phyloP scores from a whole-genome alignment of 1,140 invertebrate species.

The Tyrophagus putrescentiae region DNA sequence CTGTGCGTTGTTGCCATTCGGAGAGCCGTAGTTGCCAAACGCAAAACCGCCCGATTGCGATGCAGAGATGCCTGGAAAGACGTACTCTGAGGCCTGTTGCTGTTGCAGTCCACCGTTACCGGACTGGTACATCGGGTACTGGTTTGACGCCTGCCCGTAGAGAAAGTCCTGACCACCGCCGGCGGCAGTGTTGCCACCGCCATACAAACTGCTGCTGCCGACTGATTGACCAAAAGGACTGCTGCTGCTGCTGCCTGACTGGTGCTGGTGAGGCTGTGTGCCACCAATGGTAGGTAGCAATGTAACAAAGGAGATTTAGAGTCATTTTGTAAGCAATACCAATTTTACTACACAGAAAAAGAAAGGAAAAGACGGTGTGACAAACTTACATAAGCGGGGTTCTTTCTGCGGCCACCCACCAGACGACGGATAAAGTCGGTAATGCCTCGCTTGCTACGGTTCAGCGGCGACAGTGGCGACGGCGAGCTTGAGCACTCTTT shows the following conservation, averaged over 20 bases:
- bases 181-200: neutral
- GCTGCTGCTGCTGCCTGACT: too few species aligned
- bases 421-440: neutral
- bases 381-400: neutral
- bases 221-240: too few species aligned
- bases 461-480: neutral
- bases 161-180: neutral
- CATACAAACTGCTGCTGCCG: neutral
- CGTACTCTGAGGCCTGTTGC: conserved; percentile 1
- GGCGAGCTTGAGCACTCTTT: too few species aligned
- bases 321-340: too few species aligned
- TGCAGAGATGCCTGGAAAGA: too few species aligned
- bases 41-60: neutral
- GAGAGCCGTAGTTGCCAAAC: conserved; percentile 2
- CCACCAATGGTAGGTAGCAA: too few species aligned
- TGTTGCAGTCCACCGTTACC: neutral
- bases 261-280: neutral
- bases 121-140: neutral
- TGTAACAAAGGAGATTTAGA: too few species aligned
- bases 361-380: too few species aligned
- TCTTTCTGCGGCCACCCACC: neutral
- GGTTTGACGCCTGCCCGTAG: neutral
- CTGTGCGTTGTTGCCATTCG: neutral
- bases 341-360: too few species aligned
- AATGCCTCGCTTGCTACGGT: conserved; percentile 6